A percentile compares a stretch with the other conserved stretches of the same genome.
Conservation (phyloP, 2,113 vertebrate species). For the Strix uralensis region DNA sequence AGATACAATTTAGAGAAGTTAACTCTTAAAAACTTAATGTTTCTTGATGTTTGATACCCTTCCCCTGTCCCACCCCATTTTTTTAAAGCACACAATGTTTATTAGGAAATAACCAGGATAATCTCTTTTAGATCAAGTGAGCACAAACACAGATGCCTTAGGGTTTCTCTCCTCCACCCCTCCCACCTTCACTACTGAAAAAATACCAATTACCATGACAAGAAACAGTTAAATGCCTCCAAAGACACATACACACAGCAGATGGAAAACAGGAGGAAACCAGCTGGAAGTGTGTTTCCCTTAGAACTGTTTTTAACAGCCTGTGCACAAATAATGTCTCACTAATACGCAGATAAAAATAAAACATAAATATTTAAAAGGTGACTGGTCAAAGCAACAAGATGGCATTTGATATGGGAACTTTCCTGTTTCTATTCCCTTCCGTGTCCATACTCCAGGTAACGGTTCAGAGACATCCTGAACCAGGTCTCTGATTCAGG, state of each 20-base stretch:
- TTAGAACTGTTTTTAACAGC: constrained; percentile 80
- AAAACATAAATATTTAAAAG: constrained; percentile 80
- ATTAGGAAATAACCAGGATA: constrained; percentile 56
- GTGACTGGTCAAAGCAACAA: constrained; percentile 72
- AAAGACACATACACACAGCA: constrained; percentile 73
- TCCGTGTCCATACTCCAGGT: not conserved
- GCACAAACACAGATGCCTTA: constrained; percentile 53
- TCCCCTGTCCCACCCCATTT: constrained; percentile 17
- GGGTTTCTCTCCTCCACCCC: constrained; percentile 59
- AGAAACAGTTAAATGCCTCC: constrained; percentile 77
- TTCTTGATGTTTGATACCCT: constrained; percentile 17
- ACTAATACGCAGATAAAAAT: constrained; percentile 76
- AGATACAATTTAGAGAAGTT: constrained; percentile 68
- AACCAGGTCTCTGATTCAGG: not conserved
- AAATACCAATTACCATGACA: constrained; percentile 74
- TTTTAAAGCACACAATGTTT: constrained; percentile 49
- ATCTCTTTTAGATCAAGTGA: constrained; percentile 61
- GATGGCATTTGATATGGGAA: not conserved
- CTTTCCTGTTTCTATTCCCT: not conserved
- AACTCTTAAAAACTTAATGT: constrained; percentile 71
- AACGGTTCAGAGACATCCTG: not conserved
- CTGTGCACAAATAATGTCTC: constrained; percentile 78
- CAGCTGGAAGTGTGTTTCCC: constrained; percentile 81
- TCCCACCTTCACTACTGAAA: constrained; percentile 66
- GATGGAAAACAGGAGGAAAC: constrained; percentile 80